These are phyloP conservation scores for Lateolabrax maculatus DNA, from an alignment of 2,797 vertebrate species.

Conservation along the genomic window DNA sequence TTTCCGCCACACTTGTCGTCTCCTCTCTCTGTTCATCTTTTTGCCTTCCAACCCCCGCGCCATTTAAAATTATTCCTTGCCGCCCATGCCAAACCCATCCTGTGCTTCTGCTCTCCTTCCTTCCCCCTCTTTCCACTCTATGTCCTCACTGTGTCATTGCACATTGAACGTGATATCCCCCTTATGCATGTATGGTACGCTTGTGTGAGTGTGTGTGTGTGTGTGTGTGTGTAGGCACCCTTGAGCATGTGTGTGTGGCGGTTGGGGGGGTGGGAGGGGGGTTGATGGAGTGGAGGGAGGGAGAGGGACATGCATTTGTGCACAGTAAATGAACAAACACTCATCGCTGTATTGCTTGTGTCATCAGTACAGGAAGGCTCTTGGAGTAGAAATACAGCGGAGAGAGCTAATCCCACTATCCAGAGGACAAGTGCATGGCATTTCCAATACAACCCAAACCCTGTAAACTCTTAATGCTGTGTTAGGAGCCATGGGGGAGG, in stretches of 20 bases:
- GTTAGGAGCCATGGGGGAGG: conserved; percentile 75
- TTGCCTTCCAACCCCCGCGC: conserved; percentile 68
- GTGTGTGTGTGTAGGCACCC: conserved; percentile 54
- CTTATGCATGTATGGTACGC: conserved; percentile 68
- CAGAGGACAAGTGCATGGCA: conserved; percentile 64
- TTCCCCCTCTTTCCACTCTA: conserved; percentile 59
- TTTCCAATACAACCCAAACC: conserved; percentile 74
- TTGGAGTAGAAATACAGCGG: conserved; percentile 70
- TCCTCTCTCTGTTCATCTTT: conserved; percentile 65
- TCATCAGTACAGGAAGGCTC: conserved; percentile 78
- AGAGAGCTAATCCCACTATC: conserved; percentile 72
- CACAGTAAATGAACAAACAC: conserved; percentile 81
- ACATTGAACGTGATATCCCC: conserved; percentile 80
- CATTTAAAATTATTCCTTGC: conserved; percentile 76
- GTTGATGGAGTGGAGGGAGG: conserved; percentile 44
- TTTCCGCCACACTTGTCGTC: conserved; percentile 47
- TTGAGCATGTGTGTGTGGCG: conserved; percentile 51
- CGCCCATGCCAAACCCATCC: conserved; percentile 70
- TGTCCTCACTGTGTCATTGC: conserved; percentile 85
- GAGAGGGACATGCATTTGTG: conserved; percentile 76
- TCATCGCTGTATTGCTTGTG: conserved; percentile 79
- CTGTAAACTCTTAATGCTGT: conserved; percentile 79
- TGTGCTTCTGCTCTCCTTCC: conserved; percentile 53
- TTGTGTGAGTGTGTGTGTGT: conserved; percentile 38
- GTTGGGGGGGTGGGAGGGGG: conserved; percentile 41